These are phyloP conservation scores for Toxonevra muliebris DNA, from an alignment of 2,888 invertebrate genomes.

Conservation along the genomic window DNA sequence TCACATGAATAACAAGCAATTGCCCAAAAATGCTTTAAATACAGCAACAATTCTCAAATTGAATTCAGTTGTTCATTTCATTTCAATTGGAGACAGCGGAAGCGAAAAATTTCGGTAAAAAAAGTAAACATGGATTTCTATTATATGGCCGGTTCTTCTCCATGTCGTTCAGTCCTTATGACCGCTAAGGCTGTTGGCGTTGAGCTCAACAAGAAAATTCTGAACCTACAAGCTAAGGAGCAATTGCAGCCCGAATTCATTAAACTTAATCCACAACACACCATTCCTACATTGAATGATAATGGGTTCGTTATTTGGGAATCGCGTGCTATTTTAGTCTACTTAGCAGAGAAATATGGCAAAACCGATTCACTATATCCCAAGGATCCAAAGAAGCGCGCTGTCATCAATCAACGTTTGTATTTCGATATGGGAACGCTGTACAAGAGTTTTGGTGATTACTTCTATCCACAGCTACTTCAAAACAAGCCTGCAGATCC, in stretches of 20 bases:
- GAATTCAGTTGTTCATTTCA: too few species aligned
- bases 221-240: constrained; percentile 71
- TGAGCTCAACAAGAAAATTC: constrained; percentile 71
- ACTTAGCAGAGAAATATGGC: constrained; percentile 82
- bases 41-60: too few species aligned
- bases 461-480: constrained; percentile 75
- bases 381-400: constrained; percentile 79
- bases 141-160: constrained; percentile 71
- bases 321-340: constrained; percentile 83
- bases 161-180: constrained; percentile 73
- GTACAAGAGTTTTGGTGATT: constrained; percentile 75
- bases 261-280: constrained; percentile 84
- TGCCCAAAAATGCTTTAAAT: too few species aligned
- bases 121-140: constrained; percentile 71
- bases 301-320: constrained; percentile 84
- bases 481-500: constrained; percentile 72
- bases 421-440: constrained; percentile 84
- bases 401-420: constrained; percentile 79
- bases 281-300: constrained; percentile 84
- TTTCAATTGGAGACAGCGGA: too few species aligned
- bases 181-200: constrained; percentile 73
- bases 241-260: constrained; percentile 76
- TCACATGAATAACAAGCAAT: too few species aligned
- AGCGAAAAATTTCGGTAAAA: too few species aligned
- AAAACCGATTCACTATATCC: constrained; percentile 79